Conservation (phyloP, 2,888 invertebrate genomes). For the Folsomia manolachei region DNA sequence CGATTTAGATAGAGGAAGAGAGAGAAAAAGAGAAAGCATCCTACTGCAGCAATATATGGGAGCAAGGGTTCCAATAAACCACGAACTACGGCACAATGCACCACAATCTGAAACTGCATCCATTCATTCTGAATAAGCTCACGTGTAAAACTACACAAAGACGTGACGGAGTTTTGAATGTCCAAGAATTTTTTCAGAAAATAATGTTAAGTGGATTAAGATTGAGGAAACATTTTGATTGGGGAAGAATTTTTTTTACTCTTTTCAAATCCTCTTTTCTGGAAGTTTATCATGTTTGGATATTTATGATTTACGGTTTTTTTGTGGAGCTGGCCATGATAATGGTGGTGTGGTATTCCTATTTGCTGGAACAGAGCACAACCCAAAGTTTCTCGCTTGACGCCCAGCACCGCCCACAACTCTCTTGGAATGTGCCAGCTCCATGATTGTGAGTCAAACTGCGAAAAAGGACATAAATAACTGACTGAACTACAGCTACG, state of each 20-base stretch:
- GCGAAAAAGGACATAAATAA: constrained; percentile 1
- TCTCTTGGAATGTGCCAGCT: background rate
- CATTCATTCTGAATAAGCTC: background rate
- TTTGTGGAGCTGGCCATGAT: background rate
- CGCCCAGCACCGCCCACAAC: constrained; percentile 3
- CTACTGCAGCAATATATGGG: background rate
- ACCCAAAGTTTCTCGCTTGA: background rate
- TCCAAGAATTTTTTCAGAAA: too few species aligned
- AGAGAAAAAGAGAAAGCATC: constrained; percentile 6
- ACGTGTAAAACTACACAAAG: background rate
- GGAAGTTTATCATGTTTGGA: too few species aligned
- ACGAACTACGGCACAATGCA: too few species aligned
- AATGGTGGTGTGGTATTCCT: background rate
- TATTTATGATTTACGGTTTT: background rate
- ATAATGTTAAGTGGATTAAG: too few species aligned
- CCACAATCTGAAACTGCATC: background rate
- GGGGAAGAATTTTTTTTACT: too few species aligned
- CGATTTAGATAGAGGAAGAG: constrained; percentile 44
- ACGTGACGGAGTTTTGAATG: too few species aligned
- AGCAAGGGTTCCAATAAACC: background rate
- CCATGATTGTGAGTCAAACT: background rate
- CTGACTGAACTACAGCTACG: background rate
- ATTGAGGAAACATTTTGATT: background rate
- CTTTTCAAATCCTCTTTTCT: background rate
- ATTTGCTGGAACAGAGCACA: background rate